phyloP scores from a whole-genome alignment of 2,797 vertebrate genomes.

The Podarcis lilfordi region DNA sequence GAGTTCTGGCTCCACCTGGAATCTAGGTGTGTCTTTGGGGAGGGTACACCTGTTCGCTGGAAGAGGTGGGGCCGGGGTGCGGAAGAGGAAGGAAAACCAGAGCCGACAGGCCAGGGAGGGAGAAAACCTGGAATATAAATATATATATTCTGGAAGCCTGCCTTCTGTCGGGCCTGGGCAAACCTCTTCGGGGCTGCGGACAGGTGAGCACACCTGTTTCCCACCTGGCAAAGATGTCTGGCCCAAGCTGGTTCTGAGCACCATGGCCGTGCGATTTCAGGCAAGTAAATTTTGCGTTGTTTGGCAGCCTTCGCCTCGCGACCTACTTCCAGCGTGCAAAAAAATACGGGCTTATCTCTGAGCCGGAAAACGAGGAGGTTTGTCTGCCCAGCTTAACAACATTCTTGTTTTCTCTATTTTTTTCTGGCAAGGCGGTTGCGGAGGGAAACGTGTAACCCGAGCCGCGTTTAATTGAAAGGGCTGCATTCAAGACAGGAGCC shows the following conservation, averaged over 20 bases:
- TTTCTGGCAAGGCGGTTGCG: too few relatives aligned
- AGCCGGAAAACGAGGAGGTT: neutral
- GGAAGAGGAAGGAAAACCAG: neutral
- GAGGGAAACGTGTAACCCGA: too few relatives aligned
- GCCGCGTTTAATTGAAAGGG: too few relatives aligned
- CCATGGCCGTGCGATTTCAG: conserved; percentile 18
- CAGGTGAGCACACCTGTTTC: neutral
- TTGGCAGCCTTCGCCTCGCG: too few relatives aligned
- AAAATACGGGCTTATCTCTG: neutral
- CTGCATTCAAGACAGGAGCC: too few relatives aligned
- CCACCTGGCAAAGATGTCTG: neutral
- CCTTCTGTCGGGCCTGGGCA: neutral
- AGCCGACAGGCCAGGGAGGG: neutral
- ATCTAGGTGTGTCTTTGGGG: neutral
- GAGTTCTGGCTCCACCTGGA: neutral
- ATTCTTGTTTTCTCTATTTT: too few relatives aligned
- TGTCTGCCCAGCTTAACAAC: too few relatives aligned
- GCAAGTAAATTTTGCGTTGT: neutral
- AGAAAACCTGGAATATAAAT: too few relatives aligned
- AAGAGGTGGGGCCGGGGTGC: neutral
- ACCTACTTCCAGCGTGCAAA: neutral
- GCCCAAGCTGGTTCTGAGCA: neutral
- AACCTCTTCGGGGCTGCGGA: neutral
- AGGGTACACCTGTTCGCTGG: neutral
- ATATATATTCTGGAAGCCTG: too few relatives aligned